Evolutionary conservation across 2,888 invertebrate species (phyloP), one percentile per base, ranked within the genome.

Genomic region (Agrotis segetum): DNA sequence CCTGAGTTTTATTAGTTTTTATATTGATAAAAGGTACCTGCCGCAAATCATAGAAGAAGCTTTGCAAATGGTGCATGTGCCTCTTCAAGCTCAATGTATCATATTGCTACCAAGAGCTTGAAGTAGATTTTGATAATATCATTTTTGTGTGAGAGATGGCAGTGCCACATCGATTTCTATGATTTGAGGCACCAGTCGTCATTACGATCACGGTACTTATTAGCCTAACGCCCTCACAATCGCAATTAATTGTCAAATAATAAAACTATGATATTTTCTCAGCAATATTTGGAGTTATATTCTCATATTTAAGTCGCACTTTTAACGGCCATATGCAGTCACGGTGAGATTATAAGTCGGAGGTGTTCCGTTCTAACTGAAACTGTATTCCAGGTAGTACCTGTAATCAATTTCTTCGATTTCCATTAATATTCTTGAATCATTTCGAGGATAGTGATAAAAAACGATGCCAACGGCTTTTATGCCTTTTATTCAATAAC

Each of bases 1-100:
- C 87, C 88, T 66, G 59, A 55, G 21, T 73, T 74, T 66, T 34
- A 17, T 67, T 58, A 44, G 40, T 64, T 67, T 58, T 56, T 60
- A 53, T 58, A 67, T 61, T 66, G 24, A 60, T 71, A 52, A 40
- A 17, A 53, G 24, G 50, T 67, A 67, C 52, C 63, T 29, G 40
- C 14, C 47, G n/a, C 58, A 29, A 52, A 55, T 55, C 60, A 71
- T 63, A 67, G 66, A 67, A 53, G 59, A 9, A 40, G 40, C 40
- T 40, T 40, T 40, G 40, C 11, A 14, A 9, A 40, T 19, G 11
- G 17, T 9, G 14, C 55, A n/a, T 19, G 4, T 13, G 3, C 34
- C 11, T 49, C 16, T 24, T 13, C 2, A 19, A 44, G 16, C 2
- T 67, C 16, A 14, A n/a, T 46, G 13, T 53, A 16, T n/a, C 46